phyloP scores from a whole-genome alignment of 53 echinoderm and acorn worm genomes.

The Henricia sp. region DNA sequence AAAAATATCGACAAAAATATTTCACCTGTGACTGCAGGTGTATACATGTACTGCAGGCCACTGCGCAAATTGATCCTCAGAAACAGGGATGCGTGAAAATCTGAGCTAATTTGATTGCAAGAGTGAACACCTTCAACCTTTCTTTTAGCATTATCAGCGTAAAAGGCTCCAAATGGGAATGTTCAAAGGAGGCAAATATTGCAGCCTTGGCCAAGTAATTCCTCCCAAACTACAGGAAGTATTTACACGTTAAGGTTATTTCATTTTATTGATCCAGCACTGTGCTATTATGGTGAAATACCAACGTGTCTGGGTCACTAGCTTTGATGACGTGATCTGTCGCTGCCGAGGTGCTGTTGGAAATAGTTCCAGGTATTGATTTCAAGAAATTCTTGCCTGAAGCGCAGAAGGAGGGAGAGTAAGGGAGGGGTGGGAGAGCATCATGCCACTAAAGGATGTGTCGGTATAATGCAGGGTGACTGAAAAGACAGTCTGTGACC shows the following conservation, averaged over 20 bases:
- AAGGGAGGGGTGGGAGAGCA: background rate
- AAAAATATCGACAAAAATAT: too few relatives aligned
- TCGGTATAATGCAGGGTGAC: background rate
- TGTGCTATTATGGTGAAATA: slow-evolving; percentile 37
- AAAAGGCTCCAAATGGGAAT: slow-evolving; percentile 2
- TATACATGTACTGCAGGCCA: background rate
- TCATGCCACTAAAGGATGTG: slow-evolving; percentile 24
- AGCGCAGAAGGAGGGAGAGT: background rate
- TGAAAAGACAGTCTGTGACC: slow-evolving; percentile 23
- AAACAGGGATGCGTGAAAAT: slow-evolving; percentile 40
- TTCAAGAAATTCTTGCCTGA: slow-evolving; percentile 35
- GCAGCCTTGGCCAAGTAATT: slow-evolving; percentile 26
- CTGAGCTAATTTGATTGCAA: slow-evolving; percentile 45
- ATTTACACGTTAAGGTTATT: slow-evolving; percentile 33
- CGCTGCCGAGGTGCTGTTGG: slow-evolving; percentile 3
- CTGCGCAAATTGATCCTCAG: background rate
- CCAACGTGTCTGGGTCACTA: slow-evolving; percentile 50
- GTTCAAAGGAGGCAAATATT: background rate
- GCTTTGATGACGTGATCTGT: slow-evolving; percentile 21
- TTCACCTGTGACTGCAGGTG: background rate
- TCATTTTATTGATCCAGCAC: slow-evolving; percentile 18
- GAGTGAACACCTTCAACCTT: slow-evolving; percentile 16
- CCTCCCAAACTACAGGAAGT: slow-evolving; percentile 39
- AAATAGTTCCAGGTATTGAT: slow-evolving; percentile 49
- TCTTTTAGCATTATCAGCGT: slow-evolving; percentile 16